phyloP scores from a whole-genome alignment of 1,140 invertebrate genomes.

The Cherax quadricarinatus region DNA sequence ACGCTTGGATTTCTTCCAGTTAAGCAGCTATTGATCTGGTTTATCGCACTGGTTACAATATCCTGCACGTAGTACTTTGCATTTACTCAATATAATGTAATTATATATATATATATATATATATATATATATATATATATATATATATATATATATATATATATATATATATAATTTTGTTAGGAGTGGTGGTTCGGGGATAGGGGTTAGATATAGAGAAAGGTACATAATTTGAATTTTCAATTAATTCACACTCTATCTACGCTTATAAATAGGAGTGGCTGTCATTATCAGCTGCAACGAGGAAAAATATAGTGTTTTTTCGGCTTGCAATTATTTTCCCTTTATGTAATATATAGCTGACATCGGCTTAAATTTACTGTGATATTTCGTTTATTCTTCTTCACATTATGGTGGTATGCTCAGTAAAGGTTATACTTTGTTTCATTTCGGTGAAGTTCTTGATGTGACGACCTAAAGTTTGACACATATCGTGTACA shows the following conservation, averaged over 20 bases:
- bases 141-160: neutral
- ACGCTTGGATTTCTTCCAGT: too few relatives aligned
- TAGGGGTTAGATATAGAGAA: neutral
- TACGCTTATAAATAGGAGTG: neutral
- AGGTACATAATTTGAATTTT: conserved; percentile 11
- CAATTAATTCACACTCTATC: conserved; percentile 38
- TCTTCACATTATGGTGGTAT: too few relatives aligned
- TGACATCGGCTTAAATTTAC: too few relatives aligned
- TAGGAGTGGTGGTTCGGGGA: neutral
- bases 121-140: neutral
- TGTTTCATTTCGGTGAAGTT: too few relatives aligned
- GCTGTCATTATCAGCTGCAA: too few relatives aligned
- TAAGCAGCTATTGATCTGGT: too few relatives aligned
- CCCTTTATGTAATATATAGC: neutral
- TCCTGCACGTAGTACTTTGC: too few relatives aligned
- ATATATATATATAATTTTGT: neutral
- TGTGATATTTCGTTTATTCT: too few relatives aligned
- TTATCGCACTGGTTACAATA: too few relatives aligned
- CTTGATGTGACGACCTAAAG: too few relatives aligned
- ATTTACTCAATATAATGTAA: neutral
- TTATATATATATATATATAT: neutral
- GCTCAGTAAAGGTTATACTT: too few relatives aligned
- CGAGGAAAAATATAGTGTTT: neutral
- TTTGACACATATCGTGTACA: too few relatives aligned
- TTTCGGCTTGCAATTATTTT: neutral